Percentiles rank a stretch among this genome's conserved stretches.
phyloP scores from a whole-genome alignment of 2,888 invertebrate genomes.

The Eupelmus urozonus region DNA sequence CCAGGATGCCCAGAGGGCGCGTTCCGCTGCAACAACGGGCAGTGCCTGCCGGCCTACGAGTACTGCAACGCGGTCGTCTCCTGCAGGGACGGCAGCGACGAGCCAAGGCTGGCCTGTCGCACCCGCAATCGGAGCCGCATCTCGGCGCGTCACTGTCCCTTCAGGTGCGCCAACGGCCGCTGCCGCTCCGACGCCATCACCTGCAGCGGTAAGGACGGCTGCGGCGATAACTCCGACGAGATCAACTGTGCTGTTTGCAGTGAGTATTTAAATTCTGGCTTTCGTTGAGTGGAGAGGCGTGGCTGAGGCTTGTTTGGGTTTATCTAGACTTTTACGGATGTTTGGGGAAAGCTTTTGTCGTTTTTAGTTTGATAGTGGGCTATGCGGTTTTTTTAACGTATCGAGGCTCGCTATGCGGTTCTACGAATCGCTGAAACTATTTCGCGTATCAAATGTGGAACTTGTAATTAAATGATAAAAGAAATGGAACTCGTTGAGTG shows the following conservation, averaged over 20 bases:
- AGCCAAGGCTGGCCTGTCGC: constrained; percentile 82
- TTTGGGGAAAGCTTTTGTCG: too few relatives aligned
- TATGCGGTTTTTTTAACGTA: too few relatives aligned
- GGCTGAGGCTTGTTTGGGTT: too few relatives aligned
- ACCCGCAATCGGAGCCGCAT: constrained; percentile 76
- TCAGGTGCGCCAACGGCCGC: constrained; percentile 91
- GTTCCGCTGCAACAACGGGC: constrained; percentile 91
- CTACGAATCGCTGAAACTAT: too few relatives aligned
- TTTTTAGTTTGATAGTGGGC: too few relatives aligned
- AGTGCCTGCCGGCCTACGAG: constrained; percentile 92
- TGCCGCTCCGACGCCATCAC: constrained; percentile 93
- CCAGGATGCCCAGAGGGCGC: constrained; percentile 87
- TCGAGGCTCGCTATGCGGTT: too few relatives aligned
- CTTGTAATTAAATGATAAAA: too few relatives aligned
- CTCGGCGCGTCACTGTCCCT: constrained; percentile 84
- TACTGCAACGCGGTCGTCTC: constrained; percentile 94
- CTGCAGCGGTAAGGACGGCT: constrained; percentile 93
- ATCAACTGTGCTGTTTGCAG: constrained; percentile 90
- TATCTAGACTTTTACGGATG: too few relatives aligned
- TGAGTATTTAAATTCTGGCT: too few relatives aligned
- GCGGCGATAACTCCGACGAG: constrained; percentile 94
- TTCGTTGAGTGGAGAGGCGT: not conserved
- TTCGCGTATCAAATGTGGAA: too few relatives aligned
- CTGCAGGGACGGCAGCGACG: constrained; percentile 93
- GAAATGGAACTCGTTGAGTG: too few relatives aligned